Conservation (phyloP, 2,888 invertebrate species). For the Agrotis ipsilon region DNA sequence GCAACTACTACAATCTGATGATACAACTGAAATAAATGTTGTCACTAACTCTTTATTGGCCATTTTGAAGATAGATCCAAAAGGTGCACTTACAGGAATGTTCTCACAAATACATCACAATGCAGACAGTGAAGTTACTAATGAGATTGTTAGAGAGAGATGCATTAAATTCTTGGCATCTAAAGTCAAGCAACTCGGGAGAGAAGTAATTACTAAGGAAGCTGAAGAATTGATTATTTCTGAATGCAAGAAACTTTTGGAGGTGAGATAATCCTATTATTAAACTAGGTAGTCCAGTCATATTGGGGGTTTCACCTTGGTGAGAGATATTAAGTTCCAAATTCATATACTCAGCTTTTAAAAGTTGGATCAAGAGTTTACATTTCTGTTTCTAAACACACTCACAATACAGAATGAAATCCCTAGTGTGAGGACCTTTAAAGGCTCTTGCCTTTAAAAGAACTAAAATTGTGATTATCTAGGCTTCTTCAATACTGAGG, state of each 20-base stretch:
- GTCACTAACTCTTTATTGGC: conserved; percentile 96
- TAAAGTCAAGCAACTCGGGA: conserved; percentile 95
- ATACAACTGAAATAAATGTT: conserved; percentile 95
- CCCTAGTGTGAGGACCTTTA: no score
- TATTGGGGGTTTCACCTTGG: no score
- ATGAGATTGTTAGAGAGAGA: conserved; percentile 95
- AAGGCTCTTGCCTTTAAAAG: no score
- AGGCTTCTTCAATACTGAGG: no score
- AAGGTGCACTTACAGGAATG: conserved; percentile 91
- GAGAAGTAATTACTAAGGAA: conserved; percentile 95
- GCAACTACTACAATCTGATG: conserved; percentile 97
- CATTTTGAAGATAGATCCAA: conserved; percentile 94
- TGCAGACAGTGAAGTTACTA: conserved; percentile 88
- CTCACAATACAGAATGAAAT: no score
- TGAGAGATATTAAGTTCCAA: no score
- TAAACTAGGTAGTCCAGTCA: no score
- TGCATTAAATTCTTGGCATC: conserved; percentile 97
- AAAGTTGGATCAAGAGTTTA: no score
- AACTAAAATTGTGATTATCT: no score
- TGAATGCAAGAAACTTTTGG: conserved; percentile 96
- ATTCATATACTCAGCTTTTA: no score
- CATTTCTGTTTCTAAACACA: no score
- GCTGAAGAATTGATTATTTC: conserved; percentile 96
- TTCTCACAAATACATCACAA: conserved; percentile 91
- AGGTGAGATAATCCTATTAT: conserved; percentile 85